Percentiles rank a stretch among this genome's conserved stretches.
Conservation (phyloP, 2,888 invertebrate genomes). For the Nomada lathburiana region DNA sequence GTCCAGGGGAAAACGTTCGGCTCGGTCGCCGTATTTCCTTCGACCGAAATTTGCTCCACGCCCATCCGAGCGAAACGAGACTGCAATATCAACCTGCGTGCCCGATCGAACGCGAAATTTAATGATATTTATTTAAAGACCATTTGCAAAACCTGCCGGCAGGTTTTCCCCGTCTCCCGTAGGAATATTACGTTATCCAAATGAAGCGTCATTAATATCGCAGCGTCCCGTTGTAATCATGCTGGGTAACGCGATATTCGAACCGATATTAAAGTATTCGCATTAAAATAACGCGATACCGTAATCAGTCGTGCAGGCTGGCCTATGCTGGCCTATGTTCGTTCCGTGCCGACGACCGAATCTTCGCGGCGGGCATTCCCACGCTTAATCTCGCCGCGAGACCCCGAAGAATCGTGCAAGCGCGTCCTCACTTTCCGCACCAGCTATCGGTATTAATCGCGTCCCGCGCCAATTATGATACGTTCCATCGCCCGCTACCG, state of each 20-base stretch:
- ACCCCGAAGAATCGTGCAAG: neutral
- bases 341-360: neutral
- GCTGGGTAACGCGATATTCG: slow-evolving; percentile 55
- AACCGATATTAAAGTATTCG: slow-evolving; percentile 45
- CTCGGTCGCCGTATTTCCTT: neutral
- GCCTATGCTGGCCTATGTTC: no score
- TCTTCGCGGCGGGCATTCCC: slow-evolving; percentile 5
- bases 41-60: neutral
- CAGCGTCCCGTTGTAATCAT: slow-evolving; percentile 46
- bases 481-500: no score
- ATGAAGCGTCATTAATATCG: slow-evolving; percentile 61
- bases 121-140: slow-evolving; percentile 63
- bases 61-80: neutral
- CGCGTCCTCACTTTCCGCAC: no score
- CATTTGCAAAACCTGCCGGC: slow-evolving; percentile 50
- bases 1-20: neutral
- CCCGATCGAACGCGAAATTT: slow-evolving; percentile 48
- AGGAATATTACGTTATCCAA: slow-evolving; percentile 62
- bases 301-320: slow-evolving; percentile 39
- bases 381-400: neutral
- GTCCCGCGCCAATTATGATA: neutral
- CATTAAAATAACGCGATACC: slow-evolving; percentile 56
- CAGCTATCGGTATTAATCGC: no score
- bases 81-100: slow-evolving; percentile 49
- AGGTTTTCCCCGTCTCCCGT: slow-evolving; percentile 48